phyloP scores from a whole-genome alignment of 2,113 vertebrate species.

The Empidonax alnorum region DNA sequence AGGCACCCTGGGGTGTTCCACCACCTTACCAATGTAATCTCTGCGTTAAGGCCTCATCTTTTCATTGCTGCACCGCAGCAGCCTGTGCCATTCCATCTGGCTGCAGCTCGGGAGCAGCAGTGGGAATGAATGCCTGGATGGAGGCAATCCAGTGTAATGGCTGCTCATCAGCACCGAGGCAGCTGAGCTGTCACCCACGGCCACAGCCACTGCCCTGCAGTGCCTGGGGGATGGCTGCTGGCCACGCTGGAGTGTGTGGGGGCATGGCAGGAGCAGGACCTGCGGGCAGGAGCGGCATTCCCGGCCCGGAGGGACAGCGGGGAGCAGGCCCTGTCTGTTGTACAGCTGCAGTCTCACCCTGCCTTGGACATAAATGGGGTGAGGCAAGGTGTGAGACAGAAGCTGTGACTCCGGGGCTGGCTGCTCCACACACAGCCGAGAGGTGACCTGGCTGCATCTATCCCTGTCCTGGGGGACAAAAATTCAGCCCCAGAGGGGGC shows the following conservation, averaged over 20 bases:
- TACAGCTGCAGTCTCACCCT: not conserved
- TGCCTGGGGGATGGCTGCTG: accelerated
- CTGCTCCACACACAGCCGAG: not conserved
- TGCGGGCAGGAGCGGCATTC: not conserved
- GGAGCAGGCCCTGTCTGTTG: not conserved
- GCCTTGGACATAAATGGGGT: not conserved
- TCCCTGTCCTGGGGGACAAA: not conserved
- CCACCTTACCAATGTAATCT: accelerated
- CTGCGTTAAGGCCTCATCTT: accelerated
- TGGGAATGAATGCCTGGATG: accelerated
- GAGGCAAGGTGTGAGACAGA: not conserved
- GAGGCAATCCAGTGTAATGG: not conserved
- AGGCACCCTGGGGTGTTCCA: not conserved
- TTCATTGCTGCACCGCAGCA: not conserved
- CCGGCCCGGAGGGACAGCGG: accelerated
- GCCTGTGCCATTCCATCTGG: accelerated
- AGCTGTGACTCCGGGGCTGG: not conserved
- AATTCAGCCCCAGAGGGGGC: not conserved
- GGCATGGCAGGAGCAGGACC: not conserved
- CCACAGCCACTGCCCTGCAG: not conserved
- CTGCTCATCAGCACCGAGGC: not conserved
- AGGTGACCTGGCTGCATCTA: not conserved
- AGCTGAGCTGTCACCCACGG: not conserved
- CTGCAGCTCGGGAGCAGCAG: not conserved
- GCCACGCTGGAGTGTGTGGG: accelerated